Evolutionary conservation across 1,140 invertebrate genomes (phyloP).

Genomic region (Pygmarrhopalites habei): DNA sequence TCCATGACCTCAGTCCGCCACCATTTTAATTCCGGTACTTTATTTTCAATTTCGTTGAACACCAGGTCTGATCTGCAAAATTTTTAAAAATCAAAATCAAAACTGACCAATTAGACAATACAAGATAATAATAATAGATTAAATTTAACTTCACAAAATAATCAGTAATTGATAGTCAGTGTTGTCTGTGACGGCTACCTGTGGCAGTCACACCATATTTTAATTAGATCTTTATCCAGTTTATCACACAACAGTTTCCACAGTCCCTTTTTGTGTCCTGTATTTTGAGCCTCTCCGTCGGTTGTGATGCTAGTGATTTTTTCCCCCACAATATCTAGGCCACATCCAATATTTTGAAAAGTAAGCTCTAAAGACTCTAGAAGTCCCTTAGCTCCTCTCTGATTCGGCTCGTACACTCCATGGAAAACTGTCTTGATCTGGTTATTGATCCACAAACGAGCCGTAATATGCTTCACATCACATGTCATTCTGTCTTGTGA

Average conservation of each 20-base stretch:
- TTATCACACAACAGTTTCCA: neutral
- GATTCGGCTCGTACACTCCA: neutral
- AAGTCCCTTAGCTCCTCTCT: neutral
- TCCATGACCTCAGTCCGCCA: neutral
- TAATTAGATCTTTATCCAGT: neutral
- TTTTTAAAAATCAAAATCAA: too few relatives aligned
- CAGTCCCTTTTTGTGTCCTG: neutral
- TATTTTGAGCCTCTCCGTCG: neutral
- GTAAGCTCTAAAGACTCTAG: neutral
- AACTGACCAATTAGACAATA: too few relatives aligned
- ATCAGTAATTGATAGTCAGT: too few relatives aligned
- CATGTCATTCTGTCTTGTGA: neutral
- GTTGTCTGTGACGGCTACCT: too few relatives aligned
- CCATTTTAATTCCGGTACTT: neutral
- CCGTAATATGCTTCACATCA: too few relatives aligned
- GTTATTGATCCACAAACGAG: neutral
- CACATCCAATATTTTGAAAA: neutral
- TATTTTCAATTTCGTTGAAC: neutral
- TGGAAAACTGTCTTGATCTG: neutral
- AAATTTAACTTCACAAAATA: too few relatives aligned
- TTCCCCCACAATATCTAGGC: neutral
- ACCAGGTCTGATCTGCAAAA: neutral
- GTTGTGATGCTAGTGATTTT: neutral
- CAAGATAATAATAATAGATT: too few relatives aligned
- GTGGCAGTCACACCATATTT: neutral